Evolutionary conservation across 2,888 invertebrate species (phyloP).

Genomic region (Cosmia pyralina): DNA sequence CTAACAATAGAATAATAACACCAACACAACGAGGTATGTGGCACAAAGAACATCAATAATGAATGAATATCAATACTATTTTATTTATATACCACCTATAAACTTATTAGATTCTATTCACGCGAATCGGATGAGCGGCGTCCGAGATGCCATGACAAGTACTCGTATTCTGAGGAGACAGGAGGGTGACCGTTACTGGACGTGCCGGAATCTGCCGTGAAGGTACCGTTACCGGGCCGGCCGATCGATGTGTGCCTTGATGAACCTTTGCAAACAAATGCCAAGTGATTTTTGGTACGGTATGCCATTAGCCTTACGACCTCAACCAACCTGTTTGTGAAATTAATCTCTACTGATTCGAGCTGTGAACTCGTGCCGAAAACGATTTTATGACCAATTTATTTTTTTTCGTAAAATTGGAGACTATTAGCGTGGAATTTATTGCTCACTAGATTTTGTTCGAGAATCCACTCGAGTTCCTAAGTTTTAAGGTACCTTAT

Average conservation of each 20-base stretch:
- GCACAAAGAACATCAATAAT: conserved; percentile 37
- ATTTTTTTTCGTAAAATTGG: conserved; percentile 46
- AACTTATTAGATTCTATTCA: conserved; percentile 76
- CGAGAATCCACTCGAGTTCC: conserved; percentile 18
- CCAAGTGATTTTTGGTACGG: conserved; percentile 63
- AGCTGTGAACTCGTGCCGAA: conserved; percentile 56
- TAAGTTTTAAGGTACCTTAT: conserved; percentile 7
- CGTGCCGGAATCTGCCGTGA: conserved; percentile 80
- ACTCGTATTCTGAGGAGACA: conserved; percentile 76
- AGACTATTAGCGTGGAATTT: conserved; percentile 57
- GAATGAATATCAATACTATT: conserved; percentile 51
- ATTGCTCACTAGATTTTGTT: conserved; percentile 44
- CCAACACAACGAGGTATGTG: conserved; percentile 21
- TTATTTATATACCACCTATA: conserved; percentile 54
- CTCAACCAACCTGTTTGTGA: conserved; percentile 65
- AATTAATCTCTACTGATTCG: conserved; percentile 65
- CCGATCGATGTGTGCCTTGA: conserved; percentile 66
- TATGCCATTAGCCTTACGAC: conserved; percentile 67
- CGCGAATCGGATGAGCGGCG: conserved; percentile 68
- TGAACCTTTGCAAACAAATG: conserved; percentile 67
- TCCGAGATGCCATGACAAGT: conserved; percentile 77
- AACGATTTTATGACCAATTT: conserved; percentile 59
- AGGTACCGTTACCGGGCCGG: conserved; percentile 75
- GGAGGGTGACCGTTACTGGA: conserved; percentile 81
- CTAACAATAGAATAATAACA: conserved; percentile 22